Evolutionary conservation across 2,888 invertebrate species (phyloP), one percentile per base, ranked within the genome.

Genomic region (Parnassius smintheus): DNA sequence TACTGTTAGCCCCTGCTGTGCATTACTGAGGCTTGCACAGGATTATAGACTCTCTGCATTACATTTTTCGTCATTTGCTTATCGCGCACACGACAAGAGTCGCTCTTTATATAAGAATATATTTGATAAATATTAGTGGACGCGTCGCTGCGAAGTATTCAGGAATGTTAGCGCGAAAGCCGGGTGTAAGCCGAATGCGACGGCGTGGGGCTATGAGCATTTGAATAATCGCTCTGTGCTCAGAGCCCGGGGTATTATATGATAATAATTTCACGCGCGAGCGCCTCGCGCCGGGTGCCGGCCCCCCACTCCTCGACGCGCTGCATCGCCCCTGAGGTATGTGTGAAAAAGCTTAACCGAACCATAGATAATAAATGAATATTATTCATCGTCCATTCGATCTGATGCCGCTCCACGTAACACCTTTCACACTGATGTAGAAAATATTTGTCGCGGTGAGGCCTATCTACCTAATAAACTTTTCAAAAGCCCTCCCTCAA

Each of bases 61-160:
- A 85, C 89, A 87, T 89, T 88, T 90, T 88, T 84, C 86, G 86
- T 90, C 87, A 88, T 90, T 91, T 86, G 87, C 89, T 90, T 90
- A 90, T 90, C 90, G 85, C 77, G 83, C 83, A 85, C 84, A 83
- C 89, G 89, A 88, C 87, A 87, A 85, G 81, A 82, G 83, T 82
- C 78, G 86, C 83, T 82, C 84, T 88, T 87, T 85, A 86, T 80
- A 83, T 84, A 81, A 82, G 86, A 88, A 88, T 88, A 87, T 82
- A 85, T 86, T 88, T 86, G 86, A 89, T 82, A 88, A 87, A 84
- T 86, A 86, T 89, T 82, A 82, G 81, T 81, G 76, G 75, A 76
- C 75, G 72, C 78, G 75, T 73, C 73, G 77, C 81, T 75, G 83
- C 75, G 81, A 82, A 85, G 73, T 72, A 80, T 84, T 75, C 77